Percentiles rank a stretch among this genome's conserved stretches.
These are phyloP conservation scores for Bellardia bayeri DNA, from an alignment of 2,888 invertebrate genomes.

Conservation along the genomic window DNA sequence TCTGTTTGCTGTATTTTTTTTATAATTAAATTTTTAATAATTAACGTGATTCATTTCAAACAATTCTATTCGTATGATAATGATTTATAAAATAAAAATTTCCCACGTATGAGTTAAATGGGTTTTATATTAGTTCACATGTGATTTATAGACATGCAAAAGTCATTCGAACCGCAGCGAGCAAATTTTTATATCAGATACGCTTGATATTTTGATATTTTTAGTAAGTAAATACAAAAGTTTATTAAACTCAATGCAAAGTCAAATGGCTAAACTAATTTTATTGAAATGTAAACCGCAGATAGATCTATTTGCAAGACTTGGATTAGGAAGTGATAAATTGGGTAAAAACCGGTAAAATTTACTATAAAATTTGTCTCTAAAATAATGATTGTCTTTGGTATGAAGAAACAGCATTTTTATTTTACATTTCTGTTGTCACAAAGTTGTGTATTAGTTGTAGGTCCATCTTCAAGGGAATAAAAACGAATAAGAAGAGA, in stretches of 20 bases:
- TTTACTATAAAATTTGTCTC: no score
- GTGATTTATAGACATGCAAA: slow-evolving; percentile 55
- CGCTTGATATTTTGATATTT: neutral
- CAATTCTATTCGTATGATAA: slow-evolving; percentile 7
- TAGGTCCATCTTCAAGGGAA: no score
- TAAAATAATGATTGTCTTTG: no score
- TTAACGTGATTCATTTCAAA: slow-evolving; percentile 48
- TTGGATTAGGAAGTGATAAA: no score
- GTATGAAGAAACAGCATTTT: no score
- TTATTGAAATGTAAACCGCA: no score
- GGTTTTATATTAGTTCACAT: slow-evolving; percentile 13
- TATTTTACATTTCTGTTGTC: no score
- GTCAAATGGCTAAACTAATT: no score
- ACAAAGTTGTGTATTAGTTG: no score
- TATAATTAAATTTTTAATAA: slow-evolving; percentile 5
- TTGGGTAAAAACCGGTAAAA: no score
- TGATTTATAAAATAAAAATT: slow-evolving; percentile 25
- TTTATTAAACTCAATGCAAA: slow-evolving; percentile 22
- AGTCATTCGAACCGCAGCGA: slow-evolving; percentile 18
- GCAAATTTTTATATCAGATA: slow-evolving; percentile 21
- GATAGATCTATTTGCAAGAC: no score
- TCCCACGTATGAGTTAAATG: slow-evolving; percentile 32
- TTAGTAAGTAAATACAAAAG: slow-evolving; percentile 12
- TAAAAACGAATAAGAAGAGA: no score
- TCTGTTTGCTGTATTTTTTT: neutral